A percentile compares a stretch with the other conserved stretches of the same genome.
These are phyloP conservation scores for Gonioctena quinquepunctata DNA, from an alignment of 1,140 invertebrate genomes.

Conservation along the genomic window DNA sequence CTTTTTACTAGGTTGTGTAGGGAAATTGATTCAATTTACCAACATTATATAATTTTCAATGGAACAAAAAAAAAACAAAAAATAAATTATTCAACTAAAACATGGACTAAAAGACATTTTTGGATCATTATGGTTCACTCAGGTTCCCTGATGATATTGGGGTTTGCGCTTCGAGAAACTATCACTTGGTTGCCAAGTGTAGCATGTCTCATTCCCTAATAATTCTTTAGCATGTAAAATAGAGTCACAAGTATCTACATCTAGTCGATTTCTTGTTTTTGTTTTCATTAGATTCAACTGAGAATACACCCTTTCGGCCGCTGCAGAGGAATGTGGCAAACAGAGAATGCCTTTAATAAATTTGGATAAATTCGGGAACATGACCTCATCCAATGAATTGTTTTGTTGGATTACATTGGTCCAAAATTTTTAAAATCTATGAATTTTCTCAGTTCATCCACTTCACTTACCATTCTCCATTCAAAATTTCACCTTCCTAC, in stretches of 20 bases:
- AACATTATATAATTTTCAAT: too few relatives aligned
- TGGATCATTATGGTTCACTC: too few relatives aligned
- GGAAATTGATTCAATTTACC: too few relatives aligned
- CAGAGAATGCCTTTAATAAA: constrained; percentile 1
- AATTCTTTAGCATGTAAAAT: neutral
- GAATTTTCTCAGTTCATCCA: neutral
- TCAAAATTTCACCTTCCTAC: neutral
- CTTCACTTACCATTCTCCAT: neutral
- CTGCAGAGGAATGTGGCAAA: constrained; percentile 9
- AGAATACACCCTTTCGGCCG: neutral
- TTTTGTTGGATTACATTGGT: neutral
- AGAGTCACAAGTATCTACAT: neutral
- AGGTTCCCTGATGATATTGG: too few relatives aligned
- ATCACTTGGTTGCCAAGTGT: neutral
- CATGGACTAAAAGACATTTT: too few relatives aligned
- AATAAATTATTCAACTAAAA: too few relatives aligned
- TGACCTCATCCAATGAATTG: neutral
- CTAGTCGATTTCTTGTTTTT: neutral
- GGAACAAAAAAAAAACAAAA: too few relatives aligned
- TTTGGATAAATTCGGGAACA: neutral
- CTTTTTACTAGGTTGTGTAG: too few relatives aligned
- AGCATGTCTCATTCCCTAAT: neutral
- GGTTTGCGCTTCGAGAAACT: neutral
- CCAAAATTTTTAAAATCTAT: neutral
- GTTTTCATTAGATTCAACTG: constrained; percentile 8